Percentiles rank a stretch among this genome's conserved stretches.
These are phyloP conservation scores for Pachypeltis micranthus DNA, from an alignment of 1,140 invertebrate genomes.

Conservation along the genomic window DNA sequence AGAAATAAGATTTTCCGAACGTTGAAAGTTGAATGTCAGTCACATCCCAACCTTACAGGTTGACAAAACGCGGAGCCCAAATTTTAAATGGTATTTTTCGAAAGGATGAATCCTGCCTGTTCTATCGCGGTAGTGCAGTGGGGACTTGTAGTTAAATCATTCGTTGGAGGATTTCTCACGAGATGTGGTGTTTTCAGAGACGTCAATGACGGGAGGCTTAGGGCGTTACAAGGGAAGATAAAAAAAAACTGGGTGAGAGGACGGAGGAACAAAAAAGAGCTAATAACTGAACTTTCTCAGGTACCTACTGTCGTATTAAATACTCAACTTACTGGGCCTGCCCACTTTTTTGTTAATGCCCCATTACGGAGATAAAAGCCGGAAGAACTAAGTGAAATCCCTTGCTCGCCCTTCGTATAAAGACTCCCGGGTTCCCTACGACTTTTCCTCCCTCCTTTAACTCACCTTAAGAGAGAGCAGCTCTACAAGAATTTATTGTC, in stretches of 20 bases:
- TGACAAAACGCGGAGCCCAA: too few relatives aligned
- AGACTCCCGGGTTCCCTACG: conserved; percentile 34
- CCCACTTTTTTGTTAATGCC: background rate
- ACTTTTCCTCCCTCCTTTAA: conserved; percentile 36
- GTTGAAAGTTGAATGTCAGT: too few relatives aligned
- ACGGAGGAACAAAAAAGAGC: background rate
- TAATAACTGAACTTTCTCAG: background rate
- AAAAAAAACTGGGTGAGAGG: background rate
- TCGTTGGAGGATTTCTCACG: too few relatives aligned
- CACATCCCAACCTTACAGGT: too few relatives aligned
- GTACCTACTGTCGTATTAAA: conserved; percentile 1
- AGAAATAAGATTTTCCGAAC: too few relatives aligned
- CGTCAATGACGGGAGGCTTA: too few relatives aligned
- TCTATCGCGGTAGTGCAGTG: too few relatives aligned
- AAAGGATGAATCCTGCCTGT: too few relatives aligned
- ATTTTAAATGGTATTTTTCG: too few relatives aligned
- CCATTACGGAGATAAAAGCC: conserved; percentile 5
- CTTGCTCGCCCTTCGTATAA: conserved; percentile 26
- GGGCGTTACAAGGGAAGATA: too few relatives aligned
- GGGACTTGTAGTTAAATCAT: too few relatives aligned
- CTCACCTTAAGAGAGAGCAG: conserved; percentile 34
- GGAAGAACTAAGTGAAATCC: conserved; percentile 9
- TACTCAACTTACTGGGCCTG: background rate
- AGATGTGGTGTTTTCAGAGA: too few relatives aligned
- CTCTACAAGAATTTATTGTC: conserved; percentile 25